Evolutionary conservation across 2,888 invertebrate species (phyloP), one percentile per base, ranked within the genome.

Genomic region (Tetragnatha montana): DNA sequence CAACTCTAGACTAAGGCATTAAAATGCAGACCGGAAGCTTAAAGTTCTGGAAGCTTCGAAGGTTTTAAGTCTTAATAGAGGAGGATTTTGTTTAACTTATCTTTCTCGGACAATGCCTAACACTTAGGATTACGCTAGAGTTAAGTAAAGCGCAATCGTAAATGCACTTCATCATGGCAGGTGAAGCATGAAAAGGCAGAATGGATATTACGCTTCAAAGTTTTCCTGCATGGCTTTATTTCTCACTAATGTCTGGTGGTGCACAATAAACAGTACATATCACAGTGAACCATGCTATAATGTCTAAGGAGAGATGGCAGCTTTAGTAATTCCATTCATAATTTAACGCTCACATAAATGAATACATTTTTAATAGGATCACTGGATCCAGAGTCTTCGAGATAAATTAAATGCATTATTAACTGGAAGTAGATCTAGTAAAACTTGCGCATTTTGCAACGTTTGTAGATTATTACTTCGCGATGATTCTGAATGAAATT

Each of bases 41-140:
- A 17, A 70, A 78, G 19, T 80, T 80, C 68, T 80, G 35, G 21
- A 80, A 73, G 86, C 76, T 87, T 79, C 79, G 50, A 60, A 87
- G 87, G 87, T 81, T 87, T 87, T 70, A 87, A 87, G 86, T 73
- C 86, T 86, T 86, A 86, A 86, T 86, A 79, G 81, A 74, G 21
- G 50, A 70, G 87, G 81, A 70, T 80, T 87, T 87, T 81, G 81
- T 87, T 87, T 87, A 81, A 87, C 75, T 87, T 87, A 87, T 87
- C 87, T 69, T 75, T 21, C 19, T 74, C 50, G 75, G 75, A 81
- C 87, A 87, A 87, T 76, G 69, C 80, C 73, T 21, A 73, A 81
- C 74, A 80, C 74, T 87, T 75, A 69, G 81, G 81, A 87, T 87
- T 87, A 87, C 69, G 74, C 60, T 86, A 51, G 49, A 69, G 87